These are phyloP conservation scores for Andrena camellia DNA, from an alignment of 2,888 invertebrate species.

Conservation along the genomic window DNA sequence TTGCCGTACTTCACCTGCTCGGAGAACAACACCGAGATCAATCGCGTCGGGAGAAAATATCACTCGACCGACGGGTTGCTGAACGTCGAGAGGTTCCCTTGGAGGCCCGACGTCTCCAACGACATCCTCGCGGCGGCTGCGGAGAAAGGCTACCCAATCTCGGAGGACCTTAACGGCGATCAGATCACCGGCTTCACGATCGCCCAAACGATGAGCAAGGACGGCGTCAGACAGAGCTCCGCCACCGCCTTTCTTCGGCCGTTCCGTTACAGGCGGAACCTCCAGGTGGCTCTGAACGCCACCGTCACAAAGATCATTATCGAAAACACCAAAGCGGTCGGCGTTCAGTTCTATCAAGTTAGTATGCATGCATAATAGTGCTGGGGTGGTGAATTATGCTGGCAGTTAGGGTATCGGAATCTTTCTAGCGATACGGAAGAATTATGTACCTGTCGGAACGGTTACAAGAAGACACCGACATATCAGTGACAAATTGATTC, in stretches of 20 bases:
- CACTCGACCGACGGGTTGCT: conserved; percentile 88
- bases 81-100: conserved; percentile 88
- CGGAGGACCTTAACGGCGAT: conserved; percentile 89
- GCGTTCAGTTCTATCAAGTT: conserved; percentile 87
- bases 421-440: not conserved
- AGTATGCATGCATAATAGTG: conserved; percentile 19
- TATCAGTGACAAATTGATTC: conserved; percentile 2
- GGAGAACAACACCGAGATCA: conserved; percentile 89
- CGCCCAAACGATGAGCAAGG: conserved; percentile 88
- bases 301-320: conserved; percentile 87
- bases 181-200: conserved; percentile 88
- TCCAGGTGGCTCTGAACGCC: conserved; percentile 88
- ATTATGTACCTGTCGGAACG: conserved; percentile 3
- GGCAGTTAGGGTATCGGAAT: not conserved
- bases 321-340: conserved; percentile 86
- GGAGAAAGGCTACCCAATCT: conserved; percentile 88
- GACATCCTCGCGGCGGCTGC: conserved; percentile 88
- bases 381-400: not conserved
- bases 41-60: conserved; percentile 87
- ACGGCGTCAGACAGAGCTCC: conserved; percentile 88
- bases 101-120: conserved; percentile 88
- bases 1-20: conserved; percentile 90
- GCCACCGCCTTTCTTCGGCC: conserved; percentile 89
- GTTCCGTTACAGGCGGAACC: conserved; percentile 86
- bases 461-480: too few species aligned